Conservation (phyloP, 2,113 vertebrate species). For the Alligator sinensis region DNA sequence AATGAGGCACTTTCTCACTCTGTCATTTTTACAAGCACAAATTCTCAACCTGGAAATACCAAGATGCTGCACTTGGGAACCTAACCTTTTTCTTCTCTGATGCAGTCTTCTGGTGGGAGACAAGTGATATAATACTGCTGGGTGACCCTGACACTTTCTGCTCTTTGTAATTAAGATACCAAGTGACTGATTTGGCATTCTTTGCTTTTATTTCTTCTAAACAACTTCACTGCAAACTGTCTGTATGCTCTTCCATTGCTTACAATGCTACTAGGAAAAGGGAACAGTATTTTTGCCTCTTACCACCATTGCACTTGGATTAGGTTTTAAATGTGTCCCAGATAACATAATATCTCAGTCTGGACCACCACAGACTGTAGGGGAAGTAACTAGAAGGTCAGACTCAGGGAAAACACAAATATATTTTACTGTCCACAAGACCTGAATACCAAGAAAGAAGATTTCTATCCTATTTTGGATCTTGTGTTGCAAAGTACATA, state of each 20-base stretch:
- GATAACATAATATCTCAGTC: background rate
- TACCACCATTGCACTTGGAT: background rate
- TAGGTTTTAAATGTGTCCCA: background rate
- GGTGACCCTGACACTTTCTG: background rate
- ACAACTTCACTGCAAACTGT: background rate
- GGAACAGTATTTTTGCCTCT: background rate
- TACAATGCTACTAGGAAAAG: background rate
- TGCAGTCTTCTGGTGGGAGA: background rate
- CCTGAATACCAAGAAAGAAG: background rate
- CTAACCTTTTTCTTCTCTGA: background rate
- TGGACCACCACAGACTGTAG: background rate
- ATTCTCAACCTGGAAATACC: background rate
- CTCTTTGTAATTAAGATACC: background rate
- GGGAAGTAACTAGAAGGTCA: background rate
- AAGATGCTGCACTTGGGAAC: background rate
- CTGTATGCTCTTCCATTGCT: background rate
- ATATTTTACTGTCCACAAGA: background rate
- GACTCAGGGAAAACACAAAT: background rate
- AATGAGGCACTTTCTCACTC: background rate
- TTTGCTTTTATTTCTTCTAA: background rate
- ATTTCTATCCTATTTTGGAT: background rate
- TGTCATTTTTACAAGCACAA: background rate
- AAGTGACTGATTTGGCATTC: background rate
- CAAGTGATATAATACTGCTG: background rate
- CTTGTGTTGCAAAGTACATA: background rate